phyloP scores from a whole-genome alignment of 2,113 vertebrate species.

The Coregonus clupeaformis region DNA sequence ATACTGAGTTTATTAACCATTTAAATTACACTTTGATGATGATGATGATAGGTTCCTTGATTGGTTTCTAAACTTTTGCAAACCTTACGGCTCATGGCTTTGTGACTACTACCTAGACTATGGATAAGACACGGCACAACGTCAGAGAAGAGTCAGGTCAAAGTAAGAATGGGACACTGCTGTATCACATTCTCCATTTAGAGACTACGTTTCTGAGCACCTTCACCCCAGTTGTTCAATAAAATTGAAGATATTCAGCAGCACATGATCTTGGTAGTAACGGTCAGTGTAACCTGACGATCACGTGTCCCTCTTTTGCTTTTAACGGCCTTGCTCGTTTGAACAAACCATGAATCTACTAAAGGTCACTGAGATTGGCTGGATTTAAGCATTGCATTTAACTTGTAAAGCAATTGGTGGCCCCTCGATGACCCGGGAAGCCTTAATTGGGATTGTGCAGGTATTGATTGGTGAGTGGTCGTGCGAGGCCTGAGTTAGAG shows the following conservation, averaged over 20 bases:
- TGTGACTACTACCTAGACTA: too few species aligned
- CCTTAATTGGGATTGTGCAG: constrained; percentile 78
- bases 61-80: too few species aligned
- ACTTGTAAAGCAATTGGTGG: constrained; percentile 76
- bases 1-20: too few species aligned
- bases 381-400: constrained; percentile 77
- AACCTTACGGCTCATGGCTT: too few species aligned
- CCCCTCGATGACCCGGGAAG: constrained; percentile 72
- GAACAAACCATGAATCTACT: constrained; percentile 69
- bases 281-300: constrained; percentile 1
- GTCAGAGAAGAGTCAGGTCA: too few species aligned
- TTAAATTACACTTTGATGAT: too few species aligned
- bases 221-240: too few species aligned
- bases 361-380: constrained; percentile 72
- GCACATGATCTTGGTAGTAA: too few species aligned
- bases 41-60: too few species aligned
- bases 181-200: too few species aligned
- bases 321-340: constrained; percentile 63
- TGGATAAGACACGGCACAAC: neutral
- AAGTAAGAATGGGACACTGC: too few species aligned
- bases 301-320: constrained; percentile 46
- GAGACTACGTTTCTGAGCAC: neutral
- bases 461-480: constrained; percentile 76
- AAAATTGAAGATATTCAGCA: too few species aligned
- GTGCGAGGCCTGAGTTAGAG: constrained; percentile 71